Evolutionary conservation across 2,113 vertebrate genomes (phyloP).

Genomic region (Symphodus melops): DNA sequence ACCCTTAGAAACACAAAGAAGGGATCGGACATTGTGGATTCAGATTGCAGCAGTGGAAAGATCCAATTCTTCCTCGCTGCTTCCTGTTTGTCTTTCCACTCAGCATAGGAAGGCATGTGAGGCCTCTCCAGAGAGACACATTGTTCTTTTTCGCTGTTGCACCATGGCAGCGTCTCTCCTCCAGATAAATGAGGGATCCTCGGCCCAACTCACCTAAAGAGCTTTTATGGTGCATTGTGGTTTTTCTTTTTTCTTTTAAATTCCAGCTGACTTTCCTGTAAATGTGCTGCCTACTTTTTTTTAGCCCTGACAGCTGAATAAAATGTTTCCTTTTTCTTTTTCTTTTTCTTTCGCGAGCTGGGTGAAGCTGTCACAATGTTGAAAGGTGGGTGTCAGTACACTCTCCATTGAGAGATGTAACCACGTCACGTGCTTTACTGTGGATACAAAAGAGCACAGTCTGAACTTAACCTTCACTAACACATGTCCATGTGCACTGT

Average conservation of each 20-base stretch:
- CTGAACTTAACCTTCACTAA: background rate
- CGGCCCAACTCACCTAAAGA: conserved; percentile 31
- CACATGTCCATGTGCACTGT: background rate
- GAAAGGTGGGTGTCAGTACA: background rate
- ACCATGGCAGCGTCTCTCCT: background rate
- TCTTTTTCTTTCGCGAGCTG: background rate
- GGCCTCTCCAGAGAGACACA: conserved; percentile 19
- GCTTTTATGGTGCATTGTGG: conserved; percentile 2
- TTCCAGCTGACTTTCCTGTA: conserved; percentile 27
- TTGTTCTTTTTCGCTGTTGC: conserved; percentile 15
- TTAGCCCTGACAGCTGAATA: background rate
- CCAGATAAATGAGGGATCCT: conserved; percentile 19
- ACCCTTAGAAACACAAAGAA: background rate
- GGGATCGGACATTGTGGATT: conserved; percentile 10
- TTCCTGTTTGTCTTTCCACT: conserved; percentile 44
- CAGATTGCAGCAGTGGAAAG: background rate
- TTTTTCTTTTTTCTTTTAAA: no score
- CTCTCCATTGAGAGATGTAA: background rate
- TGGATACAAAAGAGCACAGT: background rate
- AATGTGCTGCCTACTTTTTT: conserved; percentile 14
- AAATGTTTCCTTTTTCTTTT: background rate
- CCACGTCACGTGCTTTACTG: background rate
- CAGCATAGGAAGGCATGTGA: conserved; percentile 30
- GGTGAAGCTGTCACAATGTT: conserved; percentile 24
- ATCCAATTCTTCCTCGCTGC: background rate